Base-by-base conservation (phyloP, 2,888 invertebrate genomes). In the Agrotis exclamationis region DNA sequence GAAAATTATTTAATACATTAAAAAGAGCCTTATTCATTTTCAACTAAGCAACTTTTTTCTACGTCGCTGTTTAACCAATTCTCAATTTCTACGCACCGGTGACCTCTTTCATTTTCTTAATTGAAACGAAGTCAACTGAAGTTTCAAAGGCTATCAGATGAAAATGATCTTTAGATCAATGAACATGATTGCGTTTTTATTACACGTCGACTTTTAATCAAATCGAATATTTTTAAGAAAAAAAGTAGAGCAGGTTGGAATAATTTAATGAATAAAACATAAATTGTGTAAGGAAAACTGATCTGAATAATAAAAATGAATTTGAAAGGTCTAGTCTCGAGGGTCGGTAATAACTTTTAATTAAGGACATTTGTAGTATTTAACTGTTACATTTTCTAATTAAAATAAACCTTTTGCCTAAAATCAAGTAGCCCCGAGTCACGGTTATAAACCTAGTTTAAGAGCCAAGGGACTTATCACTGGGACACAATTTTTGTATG, bases 71-170 rank as follows among this genome's bases (percentile, higher is more conserved):
- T 56, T 33, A 58, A 58, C 47, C 50, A 62, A 53, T 75, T 81
- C 65, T 53, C 67, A 72, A 79, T 81, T 9, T 72, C 70, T 53
- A 72, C 80, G 82, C 76, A 65, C 58, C 72, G 47, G 11, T 59
- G 72, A 70, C 48, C 72, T 63, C 76, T 68, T 80, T 76, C 58
- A 72, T 67, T 72, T 70, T 79, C 69, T 60, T 81, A 81, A 81
- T 75, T 80, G 69, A 75, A 79, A 75, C 58, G 65, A 70, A 75
- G 71, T 56, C 69, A 68, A 53, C 57, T 73, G 70, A 70, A 79
- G 58, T 65, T 72, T 70, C 54, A 79, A 79, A 63, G 64, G 64
- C 56, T 78, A 70, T 69, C 54, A 54, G 56, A 76, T 62, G 63
- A 62, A 80, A 74, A 67, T 63, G 39, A 80, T 64, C 76, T 50